Percentiles rank a stretch among this genome's conserved stretches.
Conservation (phyloP, 2,888 invertebrate genomes). For the Philaethria dido region DNA sequence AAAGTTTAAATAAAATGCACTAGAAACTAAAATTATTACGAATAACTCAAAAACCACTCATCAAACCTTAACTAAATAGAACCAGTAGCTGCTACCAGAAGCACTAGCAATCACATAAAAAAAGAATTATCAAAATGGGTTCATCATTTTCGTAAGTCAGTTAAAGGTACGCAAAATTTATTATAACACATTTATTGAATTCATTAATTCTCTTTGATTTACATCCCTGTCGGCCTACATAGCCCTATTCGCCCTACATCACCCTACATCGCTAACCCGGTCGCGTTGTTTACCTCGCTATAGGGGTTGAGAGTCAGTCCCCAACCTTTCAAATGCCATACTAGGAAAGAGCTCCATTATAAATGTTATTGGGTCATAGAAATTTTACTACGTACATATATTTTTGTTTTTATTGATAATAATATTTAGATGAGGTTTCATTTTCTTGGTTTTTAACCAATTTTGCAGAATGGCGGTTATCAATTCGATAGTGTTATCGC, state of each 20-base stretch:
- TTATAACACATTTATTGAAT: constrained; percentile 5
- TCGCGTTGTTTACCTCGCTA: constrained; percentile 21
- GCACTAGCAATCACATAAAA: too few species aligned
- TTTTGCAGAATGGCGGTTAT: too few species aligned
- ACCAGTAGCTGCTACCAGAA: too few species aligned
- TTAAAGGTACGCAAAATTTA: neutral
- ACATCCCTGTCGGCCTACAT: neutral
- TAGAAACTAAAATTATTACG: too few species aligned
- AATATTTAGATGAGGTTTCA: neutral
- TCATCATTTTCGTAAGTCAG: too few species aligned
- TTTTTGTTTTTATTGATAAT: constrained; percentile 12
- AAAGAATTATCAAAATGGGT: too few species aligned
- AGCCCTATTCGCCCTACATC: neutral
- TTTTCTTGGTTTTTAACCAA: neutral
- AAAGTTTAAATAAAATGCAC: too few species aligned
- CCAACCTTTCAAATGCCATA: constrained; percentile 23
- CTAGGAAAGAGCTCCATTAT: constrained; percentile 13
- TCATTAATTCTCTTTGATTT: constrained; percentile 10
- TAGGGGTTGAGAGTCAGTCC: constrained; percentile 3
- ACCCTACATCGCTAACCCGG: constrained; percentile 22
- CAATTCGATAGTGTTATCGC: too few species aligned
- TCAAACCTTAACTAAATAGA: too few species aligned
- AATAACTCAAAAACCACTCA: too few species aligned
- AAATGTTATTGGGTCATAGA: constrained; percentile 19
- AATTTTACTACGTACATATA: constrained; percentile 5